These are phyloP conservation scores for Heliconius himera DNA, from an alignment of 1,140 invertebrate genomes.

Conservation along the genomic window DNA sequence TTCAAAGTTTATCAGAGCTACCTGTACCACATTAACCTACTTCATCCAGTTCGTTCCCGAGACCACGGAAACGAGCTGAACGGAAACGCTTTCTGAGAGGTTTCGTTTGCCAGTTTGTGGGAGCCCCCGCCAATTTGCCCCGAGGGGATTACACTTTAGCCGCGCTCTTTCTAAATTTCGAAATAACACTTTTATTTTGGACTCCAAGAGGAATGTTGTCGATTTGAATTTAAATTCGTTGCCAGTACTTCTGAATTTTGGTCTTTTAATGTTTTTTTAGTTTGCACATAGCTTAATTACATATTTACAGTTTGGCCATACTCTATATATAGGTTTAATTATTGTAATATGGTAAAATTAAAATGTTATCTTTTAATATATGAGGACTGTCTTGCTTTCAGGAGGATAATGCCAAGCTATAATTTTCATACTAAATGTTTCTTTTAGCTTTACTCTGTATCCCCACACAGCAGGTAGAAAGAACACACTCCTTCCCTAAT, in stretches of 20 bases:
- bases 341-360: too few relatives aligned
- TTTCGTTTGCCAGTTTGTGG: conserved; percentile 41
- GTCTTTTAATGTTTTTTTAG: too few relatives aligned
- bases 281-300: too few relatives aligned
- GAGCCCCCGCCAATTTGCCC: conserved; percentile 22
- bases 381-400: too few relatives aligned
- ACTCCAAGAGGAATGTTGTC: background rate
- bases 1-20: background rate
- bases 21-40: conserved; percentile 20
- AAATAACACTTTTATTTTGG: conserved; percentile 16
- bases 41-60: conserved; percentile 32
- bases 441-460: too few relatives aligned
- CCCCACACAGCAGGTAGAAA: too few relatives aligned
- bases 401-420: too few relatives aligned
- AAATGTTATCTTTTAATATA: too few relatives aligned
- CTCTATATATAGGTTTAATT: too few relatives aligned
- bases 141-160: conserved; percentile 20
- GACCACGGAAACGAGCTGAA: conserved; percentile 42
- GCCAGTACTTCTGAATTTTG: background rate
- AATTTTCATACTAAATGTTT: too few relatives aligned
- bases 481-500: too few relatives aligned
- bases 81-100: conserved; percentile 42
- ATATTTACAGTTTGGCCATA: too few relatives aligned
- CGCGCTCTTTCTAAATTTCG: conserved; percentile 19
- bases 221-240: background rate